Percentiles rank a stretch among this genome's conserved stretches.
Conservation (phyloP, 2,888 invertebrate genomes). For the Orthosia gothica region DNA sequence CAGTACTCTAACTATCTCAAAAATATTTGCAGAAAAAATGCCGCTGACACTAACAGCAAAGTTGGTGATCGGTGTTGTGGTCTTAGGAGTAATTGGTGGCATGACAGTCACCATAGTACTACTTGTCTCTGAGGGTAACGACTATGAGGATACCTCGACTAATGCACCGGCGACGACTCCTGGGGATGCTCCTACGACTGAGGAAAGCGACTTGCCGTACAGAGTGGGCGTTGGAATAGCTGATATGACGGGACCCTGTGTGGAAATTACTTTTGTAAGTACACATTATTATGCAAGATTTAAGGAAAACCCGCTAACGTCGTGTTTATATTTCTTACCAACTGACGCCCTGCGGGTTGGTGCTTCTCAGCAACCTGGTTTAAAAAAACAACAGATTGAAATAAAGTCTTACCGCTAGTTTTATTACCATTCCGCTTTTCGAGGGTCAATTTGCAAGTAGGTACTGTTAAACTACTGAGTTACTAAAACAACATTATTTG, state of each 20-base stretch:
- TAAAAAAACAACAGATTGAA: too few relatives aligned
- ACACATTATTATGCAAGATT: neutral
- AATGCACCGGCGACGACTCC: slow-evolving; percentile 7
- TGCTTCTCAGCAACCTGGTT: too few relatives aligned
- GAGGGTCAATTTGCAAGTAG: too few relatives aligned
- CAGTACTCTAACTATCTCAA: neutral
- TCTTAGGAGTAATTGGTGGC: slow-evolving; percentile 79
- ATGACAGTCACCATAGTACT: slow-evolving; percentile 79
- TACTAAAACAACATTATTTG: too few relatives aligned
- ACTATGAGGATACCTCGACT: slow-evolving; percentile 11
- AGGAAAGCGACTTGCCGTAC: slow-evolving; percentile 66
- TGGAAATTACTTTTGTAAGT: slow-evolving; percentile 97
- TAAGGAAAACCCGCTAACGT: neutral
- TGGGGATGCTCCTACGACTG: neutral
- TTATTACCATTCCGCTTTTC: too few relatives aligned
- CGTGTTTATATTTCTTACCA: too few relatives aligned
- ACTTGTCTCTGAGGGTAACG: slow-evolving; percentile 70
- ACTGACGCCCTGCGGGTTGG: too few relatives aligned
- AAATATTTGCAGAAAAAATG: slow-evolving; percentile 75
- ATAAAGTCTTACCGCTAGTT: too few relatives aligned
- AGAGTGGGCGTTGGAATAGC: slow-evolving; percentile 96
- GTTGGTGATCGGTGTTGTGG: slow-evolving; percentile 74
- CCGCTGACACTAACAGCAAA: slow-evolving; percentile 79
- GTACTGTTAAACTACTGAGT: too few relatives aligned
- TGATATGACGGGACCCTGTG: slow-evolving; percentile 98